phyloP scores from a whole-genome alignment of 2,888 invertebrate genomes.

The Andrena flavipes region DNA sequence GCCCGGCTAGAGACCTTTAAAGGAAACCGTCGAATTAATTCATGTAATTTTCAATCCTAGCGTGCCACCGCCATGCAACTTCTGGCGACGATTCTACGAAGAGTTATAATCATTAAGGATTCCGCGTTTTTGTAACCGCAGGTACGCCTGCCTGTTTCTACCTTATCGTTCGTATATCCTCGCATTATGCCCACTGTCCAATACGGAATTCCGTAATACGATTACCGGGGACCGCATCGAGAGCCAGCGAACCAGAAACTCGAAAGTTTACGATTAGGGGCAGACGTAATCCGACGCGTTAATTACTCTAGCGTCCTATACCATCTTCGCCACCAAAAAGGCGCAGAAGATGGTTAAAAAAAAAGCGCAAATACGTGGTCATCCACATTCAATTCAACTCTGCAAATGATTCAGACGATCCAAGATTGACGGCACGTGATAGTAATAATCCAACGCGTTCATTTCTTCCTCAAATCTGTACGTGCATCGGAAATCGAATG shows the following conservation, averaged over 20 bases:
- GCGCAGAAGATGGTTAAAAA: too few relatives aligned
- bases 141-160: background rate
- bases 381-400: too few relatives aligned
- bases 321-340: too few relatives aligned
- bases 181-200: slow-evolving; percentile 5
- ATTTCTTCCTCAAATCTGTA: background rate
- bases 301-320: background rate
- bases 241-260: slow-evolving; percentile 8
- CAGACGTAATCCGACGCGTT: slow-evolving; percentile 23
- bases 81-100: slow-evolving; percentile 40
- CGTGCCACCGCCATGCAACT: slow-evolving; percentile 40
- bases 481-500: background rate
- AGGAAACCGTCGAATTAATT: slow-evolving; percentile 68
- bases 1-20: slow-evolving; percentile 48
- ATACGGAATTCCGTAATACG: slow-evolving; percentile 30
- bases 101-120: slow-evolving; percentile 50
- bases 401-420: too few relatives aligned
- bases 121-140: slow-evolving; percentile 27
- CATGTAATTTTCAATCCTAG: slow-evolving; percentile 65
- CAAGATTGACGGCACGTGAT: background rate
- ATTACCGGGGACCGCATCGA: slow-evolving; percentile 22
- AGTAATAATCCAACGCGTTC: slow-evolving; percentile 17
- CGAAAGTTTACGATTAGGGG: slow-evolving; percentile 6
- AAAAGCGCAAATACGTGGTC: too few relatives aligned
- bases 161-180: slow-evolving; percentile 7